Conservation (phyloP, 2,888 invertebrate species). For the Pseudococcus jackbeardsleyi region DNA sequence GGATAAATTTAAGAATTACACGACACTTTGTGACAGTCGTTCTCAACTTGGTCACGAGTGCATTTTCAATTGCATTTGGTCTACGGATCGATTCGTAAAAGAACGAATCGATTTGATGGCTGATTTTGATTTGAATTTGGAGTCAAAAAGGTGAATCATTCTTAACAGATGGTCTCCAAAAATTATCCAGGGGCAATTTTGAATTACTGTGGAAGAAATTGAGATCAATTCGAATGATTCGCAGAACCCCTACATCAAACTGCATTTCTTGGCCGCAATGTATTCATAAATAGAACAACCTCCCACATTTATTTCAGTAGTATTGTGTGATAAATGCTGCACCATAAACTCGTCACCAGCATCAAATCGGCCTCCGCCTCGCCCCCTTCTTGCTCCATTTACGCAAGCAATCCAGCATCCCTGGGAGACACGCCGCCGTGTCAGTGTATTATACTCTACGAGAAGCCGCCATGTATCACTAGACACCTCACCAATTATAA, state of each 20-base stretch:
- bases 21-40: conserved; percentile 61
- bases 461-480: conserved; percentile 49
- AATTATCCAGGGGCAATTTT: no score
- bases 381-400: not conserved
- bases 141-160: not conserved
- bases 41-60: conserved; percentile 53
- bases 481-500: conserved; percentile 64
- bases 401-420: not conserved
- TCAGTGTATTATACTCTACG: not conserved
- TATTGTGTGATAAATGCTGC: conserved; percentile 60
- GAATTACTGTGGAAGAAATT: no score
- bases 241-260: conserved; percentile 32
- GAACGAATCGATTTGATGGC: not conserved
- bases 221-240: not conserved
- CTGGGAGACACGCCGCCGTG: not conserved
- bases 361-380: not conserved
- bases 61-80: not conserved
- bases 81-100: not conserved
- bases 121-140: not conserved
- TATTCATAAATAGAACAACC: conserved; percentile 60
- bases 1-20: conserved; percentile 64
- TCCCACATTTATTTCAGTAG: conserved; percentile 59
- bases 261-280: conserved; percentile 42
- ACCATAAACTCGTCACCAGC: conserved; percentile 64
- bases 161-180: no score